Percentiles rank a stretch among this genome's conserved stretches.
Conservation (phyloP, 2,888 invertebrate genomes). For the Ochropleura plecta region DNA sequence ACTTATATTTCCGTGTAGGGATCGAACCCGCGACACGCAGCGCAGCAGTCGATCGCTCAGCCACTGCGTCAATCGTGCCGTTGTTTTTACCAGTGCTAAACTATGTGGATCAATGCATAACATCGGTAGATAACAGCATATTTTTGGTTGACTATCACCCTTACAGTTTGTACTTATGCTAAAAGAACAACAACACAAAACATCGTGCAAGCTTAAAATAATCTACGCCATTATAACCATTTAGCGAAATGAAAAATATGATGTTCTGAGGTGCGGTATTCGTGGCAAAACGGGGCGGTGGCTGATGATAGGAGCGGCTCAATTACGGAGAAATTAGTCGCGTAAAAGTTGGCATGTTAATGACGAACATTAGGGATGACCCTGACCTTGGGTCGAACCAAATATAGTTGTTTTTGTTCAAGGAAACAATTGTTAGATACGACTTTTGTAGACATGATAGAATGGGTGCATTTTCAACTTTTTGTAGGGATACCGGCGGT, state of each 20-base stretch:
- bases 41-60: no score
- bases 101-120: no score
- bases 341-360: slow-evolving; percentile 42
- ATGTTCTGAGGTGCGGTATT: slow-evolving; percentile 51
- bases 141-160: no score
- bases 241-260: slow-evolving; percentile 49
- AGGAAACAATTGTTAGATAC: slow-evolving; percentile 11
- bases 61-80: no score
- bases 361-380: slow-evolving; percentile 35
- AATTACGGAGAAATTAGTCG: slow-evolving; percentile 57
- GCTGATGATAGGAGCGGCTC: slow-evolving; percentile 41
- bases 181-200: slow-evolving; percentile 18
- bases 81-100: no score
- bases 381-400: slow-evolving; percentile 34
- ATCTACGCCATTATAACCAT: slow-evolving; percentile 39
- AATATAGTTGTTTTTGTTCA: slow-evolving; percentile 14
- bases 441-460: neutral
- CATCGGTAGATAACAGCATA: no score
- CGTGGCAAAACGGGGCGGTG: slow-evolving; percentile 57
- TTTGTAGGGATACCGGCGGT: neutral
- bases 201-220: slow-evolving; percentile 37
- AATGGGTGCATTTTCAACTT: neutral
- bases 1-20: no score
- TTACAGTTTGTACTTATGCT: neutral
- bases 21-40: no score